Evolutionary conservation across 2,888 invertebrate species (phyloP), one percentile per base, ranked within the genome.

Genomic region (Himalopsyche tibetana): DNA sequence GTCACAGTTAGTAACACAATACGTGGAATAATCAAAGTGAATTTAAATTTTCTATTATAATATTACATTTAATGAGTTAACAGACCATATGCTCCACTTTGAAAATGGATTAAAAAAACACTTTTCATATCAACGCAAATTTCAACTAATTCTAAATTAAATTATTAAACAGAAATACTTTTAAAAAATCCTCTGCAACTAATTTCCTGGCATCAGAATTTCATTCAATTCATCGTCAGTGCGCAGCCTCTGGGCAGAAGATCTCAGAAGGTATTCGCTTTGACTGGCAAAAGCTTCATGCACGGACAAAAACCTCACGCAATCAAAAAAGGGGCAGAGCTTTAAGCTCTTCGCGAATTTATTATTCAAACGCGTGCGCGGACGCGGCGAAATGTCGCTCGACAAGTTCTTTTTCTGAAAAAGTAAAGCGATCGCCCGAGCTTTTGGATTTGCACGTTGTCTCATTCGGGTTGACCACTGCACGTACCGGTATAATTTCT

Each of bases 361-460:
- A 74, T 84, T 86, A 84, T 87, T 84, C 82, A 87, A 86, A 87
- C 84, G 86, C 84, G 80, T 85, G 74, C 74, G 82, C 80, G 74
- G 82, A 84, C 79, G 36, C 87, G 74, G 82, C 84, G 38, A 80
- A 84, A 86, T 85, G 82, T 84, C 80, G 87, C 83, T 80, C 56
- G 83, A 86, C 87, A 82, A 83, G 86, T 87, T 87, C 86, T 87
- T 87, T 80, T 56, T 74, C 38, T 36, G 74, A 38, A 74, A 74
- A 69, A 74, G 38, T 38, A 36, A 74, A 74, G 74, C 74, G 12
- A 51, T 38, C 74, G 74, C 9, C 19, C 74, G 55, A 84, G 84
- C 84, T 84, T 81, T 84, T 56, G 84, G 45, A 40, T 74, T 74
- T 74, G 74, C 74, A 15, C 36, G 38, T 38, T 69, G 56, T 83